Base-by-base conservation (phyloP, 2,888 invertebrate genomes). In the Mesochorus sp. region DNA sequence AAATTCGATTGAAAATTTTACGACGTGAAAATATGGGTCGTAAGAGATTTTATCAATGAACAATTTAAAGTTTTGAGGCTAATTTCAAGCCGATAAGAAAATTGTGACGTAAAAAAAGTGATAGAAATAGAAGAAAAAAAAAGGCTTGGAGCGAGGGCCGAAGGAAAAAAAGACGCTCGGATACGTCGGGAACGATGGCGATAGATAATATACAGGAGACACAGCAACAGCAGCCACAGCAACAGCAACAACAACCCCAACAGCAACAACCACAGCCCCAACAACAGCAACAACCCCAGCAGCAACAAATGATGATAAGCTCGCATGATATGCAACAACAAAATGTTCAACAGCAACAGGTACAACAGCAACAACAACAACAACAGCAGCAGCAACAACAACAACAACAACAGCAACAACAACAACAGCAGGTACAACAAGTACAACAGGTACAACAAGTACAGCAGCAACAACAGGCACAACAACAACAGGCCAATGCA, bases 291-390 rank as follows among this genome's bases (percentile, higher is more conserved):
- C 85, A 83, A 17, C 83, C 83, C 5, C 90, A 90, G 62, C 87
- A 90, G 74, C 91, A 90, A 62, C 92, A 91, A 72, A 88, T 87
- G 85, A 89, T 88, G 84, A 86, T 88, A 51, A 81, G 85, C 2
- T 82, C 86, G 4, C 86, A 86, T 51, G 88, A 86, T 2, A 86
- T 87, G 83, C 87, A 87, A 59, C 79, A 83, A 59, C 86, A 86
- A 34, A 83, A 83, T 76, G 57, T 91, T 67, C 86, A 90, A 79
- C 83, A 91, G 83, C 80, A 86, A 82, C 81, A 86, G 82, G 89
- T 82, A 66, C 91, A 84, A 83, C 86, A 68, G 81, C 91, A 81
- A 84, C 91, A 80, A 83, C 91, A 80, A 42, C 89, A 85, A 57
- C 91, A 78, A 75, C 83, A 84, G n/a, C 86, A 86, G 37, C 79